Base-by-base conservation (phyloP, 2,797 vertebrate species). In the Erethizon dorsatum region DNA sequence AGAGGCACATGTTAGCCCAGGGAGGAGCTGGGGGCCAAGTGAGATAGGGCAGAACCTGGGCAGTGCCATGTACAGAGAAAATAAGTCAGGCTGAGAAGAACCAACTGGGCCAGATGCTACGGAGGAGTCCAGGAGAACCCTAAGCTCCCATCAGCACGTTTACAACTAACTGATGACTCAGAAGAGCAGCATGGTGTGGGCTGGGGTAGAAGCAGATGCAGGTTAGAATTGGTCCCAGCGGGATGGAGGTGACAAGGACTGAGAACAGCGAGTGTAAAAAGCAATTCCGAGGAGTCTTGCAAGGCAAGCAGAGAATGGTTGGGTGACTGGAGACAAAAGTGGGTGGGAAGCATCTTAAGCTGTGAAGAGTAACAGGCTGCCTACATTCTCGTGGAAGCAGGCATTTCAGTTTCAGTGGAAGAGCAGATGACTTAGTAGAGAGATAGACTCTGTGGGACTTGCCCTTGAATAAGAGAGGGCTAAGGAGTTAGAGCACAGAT, bases 121-220 rank as follows among this genome's bases (percentile, higher is more conserved):
- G 26, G 61, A 37, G 45, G 41, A 67, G 80, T 57, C 11, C 1
- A 41, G 47, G 18, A 18, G 24, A 78, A 7, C 28, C 14, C 2
- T 2, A 31, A 52, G 33, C 0, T 5, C 13, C 71, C 37, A 67
- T 4, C n/a, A 50, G n/a, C 6, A 28, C 2, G n/a, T 13, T 63
- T 37, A 20, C 65, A 28, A 18, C 37, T 24, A 11, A 12, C 11
- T 15, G 12, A 6, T 45, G 24, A 18, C 57, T 28, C 31, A 65
- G 45, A 12, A 80, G n/a, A 77, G 7, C 65, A 71, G 3, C 33
- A 7, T 50, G 22, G 4, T 57, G 18, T 26, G 31, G 26, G 8
- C 5, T 13, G 9, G n/a, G 3, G 37, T 33, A 7, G 33, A 56
- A 31, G 31, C 10, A 14, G 52, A 5, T 0, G 9, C 6, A 3